Conservation (phyloP, 2,113 vertebrate species). For the Numida meleagris region DNA sequence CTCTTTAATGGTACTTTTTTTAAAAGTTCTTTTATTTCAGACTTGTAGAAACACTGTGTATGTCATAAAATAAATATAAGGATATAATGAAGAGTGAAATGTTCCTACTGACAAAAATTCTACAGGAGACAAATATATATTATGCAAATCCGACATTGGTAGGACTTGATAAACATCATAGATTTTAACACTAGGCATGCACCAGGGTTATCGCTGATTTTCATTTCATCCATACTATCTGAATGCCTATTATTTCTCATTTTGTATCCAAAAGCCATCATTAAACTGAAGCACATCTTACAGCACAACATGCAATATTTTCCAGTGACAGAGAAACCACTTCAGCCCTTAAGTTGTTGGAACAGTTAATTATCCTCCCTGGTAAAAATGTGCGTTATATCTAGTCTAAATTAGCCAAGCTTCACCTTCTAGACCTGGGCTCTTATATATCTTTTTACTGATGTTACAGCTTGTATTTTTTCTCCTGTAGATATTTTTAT, state of each 20-base stretch:
- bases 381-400: not conserved
- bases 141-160: not conserved
- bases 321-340: not conserved
- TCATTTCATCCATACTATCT: not conserved
- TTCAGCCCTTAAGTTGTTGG: not conserved
- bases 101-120: not conserved
- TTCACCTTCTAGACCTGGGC: not conserved
- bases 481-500: not conserved
- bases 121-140: not conserved
- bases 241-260: not conserved
- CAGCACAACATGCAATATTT: not conserved
- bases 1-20: not conserved
- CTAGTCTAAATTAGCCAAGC: not conserved
- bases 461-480: not conserved
- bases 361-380: not conserved
- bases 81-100: not conserved
- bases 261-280: constrained; percentile 1
- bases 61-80: not conserved
- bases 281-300: not conserved
- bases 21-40: not conserved
- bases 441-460: not conserved
- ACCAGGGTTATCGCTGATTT: not conserved
- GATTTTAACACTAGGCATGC: not conserved
- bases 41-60: not conserved
- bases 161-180: not conserved